These are phyloP conservation scores for Hyles lineata DNA, from an alignment of 2,888 invertebrate species.

Conservation along the genomic window DNA sequence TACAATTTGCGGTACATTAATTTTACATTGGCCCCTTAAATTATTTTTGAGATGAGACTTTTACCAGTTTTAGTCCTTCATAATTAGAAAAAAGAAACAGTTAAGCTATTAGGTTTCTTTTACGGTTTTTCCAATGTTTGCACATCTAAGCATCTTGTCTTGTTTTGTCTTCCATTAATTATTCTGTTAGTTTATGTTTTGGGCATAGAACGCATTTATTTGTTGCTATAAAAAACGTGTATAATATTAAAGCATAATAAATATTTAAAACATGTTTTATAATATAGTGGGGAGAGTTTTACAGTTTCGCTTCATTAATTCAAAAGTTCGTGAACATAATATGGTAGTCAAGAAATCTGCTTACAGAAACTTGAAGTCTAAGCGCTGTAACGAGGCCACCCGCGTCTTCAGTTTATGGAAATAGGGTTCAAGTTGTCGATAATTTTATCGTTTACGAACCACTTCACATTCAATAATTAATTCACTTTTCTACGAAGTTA, in stretches of 20 bases:
- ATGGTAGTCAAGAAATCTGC: background rate
- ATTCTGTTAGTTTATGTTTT: no score
- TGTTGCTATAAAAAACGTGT: no score
- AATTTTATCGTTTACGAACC: conserved; percentile 12
- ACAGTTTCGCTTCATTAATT: background rate
- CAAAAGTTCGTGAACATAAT: background rate
- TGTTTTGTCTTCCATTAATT: no score
- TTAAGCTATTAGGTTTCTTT: no score
- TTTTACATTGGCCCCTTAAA: no score
- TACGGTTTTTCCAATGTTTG: no score
- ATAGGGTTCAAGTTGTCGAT: background rate
- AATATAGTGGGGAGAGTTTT: background rate
- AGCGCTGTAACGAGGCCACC: background rate
- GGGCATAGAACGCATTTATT: no score
- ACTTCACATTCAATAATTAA: background rate
- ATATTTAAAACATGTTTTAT: background rate
- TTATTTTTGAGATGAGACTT: no score
- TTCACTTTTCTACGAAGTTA: background rate
- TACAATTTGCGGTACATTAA: background rate
- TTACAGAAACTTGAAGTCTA: conserved; percentile 17
- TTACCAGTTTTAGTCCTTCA: no score
- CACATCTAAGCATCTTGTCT: no score
- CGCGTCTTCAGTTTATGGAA: conserved; percentile 6
- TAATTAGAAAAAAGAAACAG: no score
- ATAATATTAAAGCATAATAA: background rate